Base-by-base conservation (phyloP, 2,888 invertebrate genomes). In the Lamproptera curius region DNA sequence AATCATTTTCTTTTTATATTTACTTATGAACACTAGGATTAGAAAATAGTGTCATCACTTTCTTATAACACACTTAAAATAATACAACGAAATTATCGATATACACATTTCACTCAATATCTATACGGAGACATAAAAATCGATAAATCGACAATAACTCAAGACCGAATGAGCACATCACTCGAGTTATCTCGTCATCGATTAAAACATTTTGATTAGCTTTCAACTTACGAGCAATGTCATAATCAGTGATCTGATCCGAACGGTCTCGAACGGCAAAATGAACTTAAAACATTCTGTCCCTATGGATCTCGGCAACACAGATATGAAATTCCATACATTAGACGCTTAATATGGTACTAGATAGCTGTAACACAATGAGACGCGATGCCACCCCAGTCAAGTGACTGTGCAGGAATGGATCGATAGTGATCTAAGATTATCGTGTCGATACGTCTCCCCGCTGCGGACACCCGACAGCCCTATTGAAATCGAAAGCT, bases 161-260 rank as follows among this genome's bases (percentile, higher is more conserved):
- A 58, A 50, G 9, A 36, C 11, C 28, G 11, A 65, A 62, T 57
- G 59, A 55, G 63, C 58, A 61, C 83, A 74, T 61, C 81, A 74
- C 83, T 82, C 71, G 67, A 67, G 68, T 81, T 82, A 85, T 85
- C 84, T 80, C 77, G 71, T 82, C 80, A 82, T 84, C 84, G 85
- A 85, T 86, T 84, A 85, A 85, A 86, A 85, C 85, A 86, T 85
- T 86, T 86, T 86, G 85, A 86, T 85, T 85, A 85, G 84, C 84
- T 85, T 83, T 86, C 85, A 83, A 83, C 82, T 83, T 80, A 84
- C 78, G 76, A 76, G 76, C 77, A 77, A 84, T 82, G 84, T 82
- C 81, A 81, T 83, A 76, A 76, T 78, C 75, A 72, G 70, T 71
- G 66, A 69, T 68, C 71, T 67, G 60, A 65, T 68, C 67, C 61